Percentiles rank a stretch among this genome's conserved stretches.
Conservation (phyloP, 2,888 invertebrate genomes). For the Alitta virens region DNA sequence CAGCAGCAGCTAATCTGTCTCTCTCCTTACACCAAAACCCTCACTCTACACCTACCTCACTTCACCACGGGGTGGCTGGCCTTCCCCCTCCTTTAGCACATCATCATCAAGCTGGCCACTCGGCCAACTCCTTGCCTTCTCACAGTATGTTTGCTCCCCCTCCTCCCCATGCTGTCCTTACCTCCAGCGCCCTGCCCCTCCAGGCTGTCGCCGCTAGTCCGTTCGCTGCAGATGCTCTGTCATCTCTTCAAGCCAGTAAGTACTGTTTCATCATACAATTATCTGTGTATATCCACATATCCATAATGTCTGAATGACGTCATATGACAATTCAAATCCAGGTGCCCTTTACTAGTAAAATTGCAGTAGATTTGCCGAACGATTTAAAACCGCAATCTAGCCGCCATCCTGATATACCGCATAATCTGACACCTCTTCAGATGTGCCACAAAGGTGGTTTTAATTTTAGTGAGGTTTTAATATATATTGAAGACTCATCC, state of each 20-base stretch:
- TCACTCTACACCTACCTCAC: conserved; percentile 2
- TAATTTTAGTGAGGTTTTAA: too few species aligned
- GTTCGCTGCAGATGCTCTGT: conserved; percentile 2
- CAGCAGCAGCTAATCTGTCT: conserved; percentile 2
- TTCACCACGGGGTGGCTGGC: neutral
- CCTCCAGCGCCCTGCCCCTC: conserved; percentile 3
- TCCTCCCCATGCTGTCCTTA: neutral
- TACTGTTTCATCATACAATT: neutral
- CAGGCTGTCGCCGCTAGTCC: neutral
- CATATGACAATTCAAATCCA: too few species aligned
- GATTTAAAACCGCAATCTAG: too few species aligned
- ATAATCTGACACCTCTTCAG: too few species aligned
- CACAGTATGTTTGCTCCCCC: conserved; percentile 11
- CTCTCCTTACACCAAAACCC: neutral
- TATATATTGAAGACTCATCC: too few species aligned
- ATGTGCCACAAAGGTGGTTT: too few species aligned
- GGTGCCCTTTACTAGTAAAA: too few species aligned
- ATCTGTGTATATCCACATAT: too few species aligned
- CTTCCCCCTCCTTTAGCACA: neutral
- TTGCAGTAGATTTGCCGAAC: too few species aligned
- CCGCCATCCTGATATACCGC: too few species aligned
- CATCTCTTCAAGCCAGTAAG: conserved; percentile 16
- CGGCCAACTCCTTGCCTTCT: neutral
- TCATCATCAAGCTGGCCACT: neutral
- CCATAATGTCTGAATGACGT: too few species aligned